Percentiles rank a stretch among this genome's conserved stretches.
Evolutionary conservation across 1,140 invertebrate species (phyloP).

Genomic region (Macrocentrus cingulum): DNA sequence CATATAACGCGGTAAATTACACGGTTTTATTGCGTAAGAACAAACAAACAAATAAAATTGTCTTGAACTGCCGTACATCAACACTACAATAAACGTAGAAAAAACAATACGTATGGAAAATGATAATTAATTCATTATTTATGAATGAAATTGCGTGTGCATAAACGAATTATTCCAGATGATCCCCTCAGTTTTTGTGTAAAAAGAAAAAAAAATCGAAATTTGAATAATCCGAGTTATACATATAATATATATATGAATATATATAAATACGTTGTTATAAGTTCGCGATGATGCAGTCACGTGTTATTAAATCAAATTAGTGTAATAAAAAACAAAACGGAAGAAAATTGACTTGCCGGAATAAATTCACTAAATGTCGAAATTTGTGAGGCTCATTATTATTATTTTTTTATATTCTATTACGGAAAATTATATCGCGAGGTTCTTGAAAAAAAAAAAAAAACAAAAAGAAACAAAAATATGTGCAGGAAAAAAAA

Average conservation of each 20-base stretch:
- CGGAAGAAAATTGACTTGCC: conserved; percentile 27
- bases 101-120: no score
- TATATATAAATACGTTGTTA: conserved; percentile 44
- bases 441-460: no score
- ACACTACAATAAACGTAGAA: no score
- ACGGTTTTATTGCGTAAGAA: conserved; percentile 11
- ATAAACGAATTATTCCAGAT: no score
- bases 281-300: conserved; percentile 53
- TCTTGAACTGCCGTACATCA: no score
- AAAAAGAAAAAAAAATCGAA: conserved; percentile 33
- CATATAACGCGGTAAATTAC: conserved; percentile 35
- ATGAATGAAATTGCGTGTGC: no score
- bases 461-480: no score
- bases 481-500: no score
- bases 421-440: no score
- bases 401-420: no score
- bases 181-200: conserved; percentile 13
- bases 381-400: not conserved
- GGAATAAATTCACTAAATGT: conserved; percentile 30
- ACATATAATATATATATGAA: conserved; percentile 42
- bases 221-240: conserved; percentile 48
- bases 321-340: conserved; percentile 41
- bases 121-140: no score
- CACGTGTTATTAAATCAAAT: conserved; percentile 55
- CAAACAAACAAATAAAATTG: conserved; percentile 25